Percentiles rank a stretch among this genome's conserved stretches.
Conservation (phyloP, 2,797 vertebrate species). For the Peromyscus aztecus region DNA sequence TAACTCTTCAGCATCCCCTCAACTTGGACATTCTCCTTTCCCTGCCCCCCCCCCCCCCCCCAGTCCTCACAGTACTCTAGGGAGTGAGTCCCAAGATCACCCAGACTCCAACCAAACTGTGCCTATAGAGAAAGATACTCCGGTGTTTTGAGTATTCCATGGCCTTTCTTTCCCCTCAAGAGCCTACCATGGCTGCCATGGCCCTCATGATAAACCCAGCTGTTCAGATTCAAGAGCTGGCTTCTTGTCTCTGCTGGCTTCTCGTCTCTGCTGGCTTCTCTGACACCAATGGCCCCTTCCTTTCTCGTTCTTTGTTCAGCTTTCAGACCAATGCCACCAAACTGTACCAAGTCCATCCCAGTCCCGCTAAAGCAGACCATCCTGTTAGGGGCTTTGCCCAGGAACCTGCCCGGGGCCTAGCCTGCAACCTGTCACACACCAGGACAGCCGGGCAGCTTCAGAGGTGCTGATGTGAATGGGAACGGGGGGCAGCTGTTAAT, state of each 20-base stretch:
- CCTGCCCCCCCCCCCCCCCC: rapidly evolving
- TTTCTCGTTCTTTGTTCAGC: background rate
- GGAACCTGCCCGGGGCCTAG: background rate
- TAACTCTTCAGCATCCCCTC: background rate
- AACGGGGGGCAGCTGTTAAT: background rate
- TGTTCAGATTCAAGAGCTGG: background rate
- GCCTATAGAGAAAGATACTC: background rate
- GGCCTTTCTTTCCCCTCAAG: background rate
- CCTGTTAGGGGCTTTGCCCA: background rate
- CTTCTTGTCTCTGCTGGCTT: background rate
- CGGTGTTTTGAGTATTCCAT: background rate
- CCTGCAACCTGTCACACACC: rapidly evolving
- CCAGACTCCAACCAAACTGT: background rate
- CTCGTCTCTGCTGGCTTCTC: background rate
- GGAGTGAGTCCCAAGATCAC: background rate
- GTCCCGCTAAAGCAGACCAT: background rate
- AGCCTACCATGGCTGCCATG: background rate
- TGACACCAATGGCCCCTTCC: rapidly evolving
- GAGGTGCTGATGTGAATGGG: rapidly evolving
- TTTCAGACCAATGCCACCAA: background rate
- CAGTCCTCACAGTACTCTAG: background rate
- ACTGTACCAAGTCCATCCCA: background rate
- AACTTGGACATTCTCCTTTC: background rate
- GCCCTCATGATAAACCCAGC: background rate
- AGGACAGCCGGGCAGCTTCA: background rate